phyloP scores from a whole-genome alignment of 2,888 invertebrate genomes.

The Arctia plantaginis region DNA sequence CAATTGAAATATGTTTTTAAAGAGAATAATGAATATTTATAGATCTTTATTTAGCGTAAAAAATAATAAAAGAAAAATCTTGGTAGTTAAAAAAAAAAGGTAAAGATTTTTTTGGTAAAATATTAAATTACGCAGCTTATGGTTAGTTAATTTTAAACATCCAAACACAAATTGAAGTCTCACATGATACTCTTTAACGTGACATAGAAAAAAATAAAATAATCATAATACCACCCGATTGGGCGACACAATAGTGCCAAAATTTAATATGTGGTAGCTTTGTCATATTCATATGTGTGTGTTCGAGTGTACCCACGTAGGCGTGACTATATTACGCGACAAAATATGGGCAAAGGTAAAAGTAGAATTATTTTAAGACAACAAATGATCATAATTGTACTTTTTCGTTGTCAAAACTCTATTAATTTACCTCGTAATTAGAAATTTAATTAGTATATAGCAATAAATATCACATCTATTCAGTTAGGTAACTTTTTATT shows the following conservation, averaged over 20 bases:
- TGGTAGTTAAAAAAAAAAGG: background rate
- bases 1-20: background rate
- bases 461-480: too few species aligned
- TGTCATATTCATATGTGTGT: background rate
- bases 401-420: background rate
- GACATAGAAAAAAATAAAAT: too few species aligned
- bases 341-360: background rate
- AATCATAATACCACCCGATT: background rate
- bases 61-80: too few species aligned
- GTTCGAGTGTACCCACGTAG: background rate
- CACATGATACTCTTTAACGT: background rate
- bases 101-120: background rate
- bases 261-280: background rate
- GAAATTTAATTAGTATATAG: too few species aligned
- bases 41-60: too few species aligned
- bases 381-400: background rate
- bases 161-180: background rate
- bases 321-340: background rate
- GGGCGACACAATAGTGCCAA: background rate
- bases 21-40: background rate
- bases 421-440: background rate
- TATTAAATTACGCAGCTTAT: background rate
- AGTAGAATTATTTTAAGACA: background rate
- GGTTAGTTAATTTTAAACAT: background rate
- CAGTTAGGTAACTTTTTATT: too few species aligned